Evolutionary conservation across 2,888 invertebrate species (phyloP).

Genomic region (Disparrhopalites patrizii): DNA sequence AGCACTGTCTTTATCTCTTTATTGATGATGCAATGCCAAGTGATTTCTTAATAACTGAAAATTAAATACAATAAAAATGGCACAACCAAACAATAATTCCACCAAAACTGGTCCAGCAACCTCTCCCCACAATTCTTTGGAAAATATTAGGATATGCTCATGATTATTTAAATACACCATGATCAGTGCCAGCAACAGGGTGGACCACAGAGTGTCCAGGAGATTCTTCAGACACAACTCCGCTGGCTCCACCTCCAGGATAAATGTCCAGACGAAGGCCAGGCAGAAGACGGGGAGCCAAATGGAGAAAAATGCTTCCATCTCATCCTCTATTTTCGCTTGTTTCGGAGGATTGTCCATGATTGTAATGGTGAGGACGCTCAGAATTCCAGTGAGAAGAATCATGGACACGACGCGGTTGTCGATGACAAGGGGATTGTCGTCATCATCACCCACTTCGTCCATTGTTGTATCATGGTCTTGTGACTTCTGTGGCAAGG

Average conservation of each 20-base stretch:
- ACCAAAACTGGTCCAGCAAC: conserved; percentile 5
- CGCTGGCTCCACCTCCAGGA: conserved; percentile 5
- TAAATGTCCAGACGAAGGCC: neutral
- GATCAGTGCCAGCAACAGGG: neutral
- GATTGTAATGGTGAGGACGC: neutral
- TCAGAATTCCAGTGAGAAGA: neutral
- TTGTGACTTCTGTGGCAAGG: too few species aligned
- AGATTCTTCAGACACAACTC: neutral
- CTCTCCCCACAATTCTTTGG: conserved; percentile 2
- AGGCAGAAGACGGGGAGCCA: neutral
- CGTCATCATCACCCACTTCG: too few species aligned
- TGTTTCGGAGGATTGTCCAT: conserved; percentile 2
- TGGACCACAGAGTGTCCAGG: conserved; percentile 6
- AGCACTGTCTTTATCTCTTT: too few species aligned
- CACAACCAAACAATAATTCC: neutral
- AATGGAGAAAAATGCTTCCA: neutral
- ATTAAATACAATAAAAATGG: conserved; percentile 5
- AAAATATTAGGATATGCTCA: neutral
- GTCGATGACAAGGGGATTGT: too few species aligned
- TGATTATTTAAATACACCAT: conserved; percentile 7
- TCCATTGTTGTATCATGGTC: too few species aligned
- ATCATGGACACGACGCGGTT: too few species aligned
- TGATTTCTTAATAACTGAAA: conserved; percentile 10
- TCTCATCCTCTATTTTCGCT: neutral
- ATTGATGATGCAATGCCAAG: neutral